Evolutionary conservation across 2,113 vertebrate genomes (phyloP).

Genomic region (Cyprinodon brontotheroides): DNA sequence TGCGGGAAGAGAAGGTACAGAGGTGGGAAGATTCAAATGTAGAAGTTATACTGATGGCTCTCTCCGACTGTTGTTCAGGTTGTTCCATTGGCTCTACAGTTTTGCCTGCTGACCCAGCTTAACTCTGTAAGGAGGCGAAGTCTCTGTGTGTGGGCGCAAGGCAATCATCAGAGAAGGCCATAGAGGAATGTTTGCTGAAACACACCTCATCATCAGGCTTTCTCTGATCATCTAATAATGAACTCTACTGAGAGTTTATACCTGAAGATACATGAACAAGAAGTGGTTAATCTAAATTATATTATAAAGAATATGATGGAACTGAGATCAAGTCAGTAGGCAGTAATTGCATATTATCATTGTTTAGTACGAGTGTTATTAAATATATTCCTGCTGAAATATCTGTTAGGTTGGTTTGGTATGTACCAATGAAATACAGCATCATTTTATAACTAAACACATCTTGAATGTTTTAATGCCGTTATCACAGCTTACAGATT

Average conservation of each 20-base stretch:
- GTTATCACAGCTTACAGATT: no score
- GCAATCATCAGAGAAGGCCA: slow-evolving; percentile 74
- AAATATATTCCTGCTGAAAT: no score
- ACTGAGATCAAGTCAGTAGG: no score
- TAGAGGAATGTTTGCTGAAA: slow-evolving; percentile 60
- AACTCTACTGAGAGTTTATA: not conserved
- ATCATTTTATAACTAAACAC: no score
- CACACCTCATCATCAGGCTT: not conserved
- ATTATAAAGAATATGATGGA: no score
- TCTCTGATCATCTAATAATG: not conserved
- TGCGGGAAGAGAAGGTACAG: slow-evolving; percentile 70
- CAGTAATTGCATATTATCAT: no score
- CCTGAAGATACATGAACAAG: not conserved
- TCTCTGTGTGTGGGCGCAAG: slow-evolving; percentile 55
- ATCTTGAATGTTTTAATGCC: no score
- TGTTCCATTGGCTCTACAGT: slow-evolving; percentile 77
- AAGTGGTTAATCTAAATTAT: no score
- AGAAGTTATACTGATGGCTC: not conserved
- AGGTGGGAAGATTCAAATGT: not conserved
- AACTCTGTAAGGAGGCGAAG: slow-evolving; percentile 71
- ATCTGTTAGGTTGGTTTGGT: no score
- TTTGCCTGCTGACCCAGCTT: slow-evolving; percentile 72
- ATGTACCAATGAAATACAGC: no score
- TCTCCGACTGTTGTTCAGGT: slow-evolving; percentile 60
- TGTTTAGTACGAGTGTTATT: no score